These are phyloP conservation scores for Drosophila paranaensis DNA, from an alignment of 2,888 invertebrate genomes.

Conservation along the genomic window DNA sequence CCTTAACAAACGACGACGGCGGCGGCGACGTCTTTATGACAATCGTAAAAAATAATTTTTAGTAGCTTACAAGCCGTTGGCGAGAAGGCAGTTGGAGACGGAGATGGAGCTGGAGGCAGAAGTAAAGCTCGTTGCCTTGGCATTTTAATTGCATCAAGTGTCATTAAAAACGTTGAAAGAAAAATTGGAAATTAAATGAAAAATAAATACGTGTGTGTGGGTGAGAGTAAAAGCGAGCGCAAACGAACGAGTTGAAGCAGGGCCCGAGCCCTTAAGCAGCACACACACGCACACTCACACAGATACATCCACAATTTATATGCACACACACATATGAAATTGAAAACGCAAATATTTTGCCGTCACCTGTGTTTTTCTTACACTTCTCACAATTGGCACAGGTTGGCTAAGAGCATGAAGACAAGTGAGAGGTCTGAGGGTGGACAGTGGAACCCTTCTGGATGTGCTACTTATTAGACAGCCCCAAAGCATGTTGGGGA, in stretches of 20 bases:
- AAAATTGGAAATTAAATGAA: constrained; percentile 75
- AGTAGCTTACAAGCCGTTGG: constrained; percentile 71
- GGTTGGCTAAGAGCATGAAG: constrained; percentile 8
- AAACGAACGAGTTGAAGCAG: neutral
- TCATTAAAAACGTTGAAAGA: constrained; percentile 68
- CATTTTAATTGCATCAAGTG: constrained; percentile 77
- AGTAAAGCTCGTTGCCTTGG: constrained; percentile 57
- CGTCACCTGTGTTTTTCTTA: constrained; percentile 55
- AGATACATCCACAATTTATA: constrained; percentile 1
- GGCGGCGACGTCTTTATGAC: constrained; percentile 73
- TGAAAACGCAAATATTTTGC: constrained; percentile 65
- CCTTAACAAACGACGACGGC: constrained; percentile 52
- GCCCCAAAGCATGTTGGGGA: constrained; percentile 24
- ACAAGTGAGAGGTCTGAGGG: neutral
- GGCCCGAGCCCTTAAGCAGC: constrained; percentile 32
- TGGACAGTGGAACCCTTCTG: constrained; percentile 20
- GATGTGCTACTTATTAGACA: constrained; percentile 51
- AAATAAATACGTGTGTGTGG: constrained; percentile 60
- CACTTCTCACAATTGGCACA: constrained; percentile 41
- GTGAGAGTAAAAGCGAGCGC: constrained; percentile 6
- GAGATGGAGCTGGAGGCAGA: constrained; percentile 1
- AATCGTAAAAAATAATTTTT: constrained; percentile 79
- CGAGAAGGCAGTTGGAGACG: constrained; percentile 12
- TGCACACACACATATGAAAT: constrained; percentile 35
- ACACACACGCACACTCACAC: constrained; percentile 17